Percentiles rank a stretch among this genome's conserved stretches.
phyloP scores from a whole-genome alignment of 2,113 vertebrate species.

The Myiagra hebetior region DNA sequence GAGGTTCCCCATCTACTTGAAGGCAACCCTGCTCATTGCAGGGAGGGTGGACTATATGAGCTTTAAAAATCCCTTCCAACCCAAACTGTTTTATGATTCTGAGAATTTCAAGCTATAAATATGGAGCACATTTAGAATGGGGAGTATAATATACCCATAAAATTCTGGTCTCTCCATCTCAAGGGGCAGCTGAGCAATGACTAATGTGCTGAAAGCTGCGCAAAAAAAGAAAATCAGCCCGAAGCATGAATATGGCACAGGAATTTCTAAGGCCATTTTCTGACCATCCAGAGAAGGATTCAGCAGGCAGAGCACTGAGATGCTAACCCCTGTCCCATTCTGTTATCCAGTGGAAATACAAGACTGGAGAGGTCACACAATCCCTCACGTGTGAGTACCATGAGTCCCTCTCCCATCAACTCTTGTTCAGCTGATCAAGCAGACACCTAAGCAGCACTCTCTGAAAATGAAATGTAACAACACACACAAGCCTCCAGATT shows the following conservation, averaged over 20 bases:
- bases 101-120: neutral
- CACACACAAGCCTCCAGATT: neutral
- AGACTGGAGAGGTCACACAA: neutral
- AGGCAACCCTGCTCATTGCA: neutral
- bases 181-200: neutral
- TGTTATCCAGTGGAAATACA: neutral
- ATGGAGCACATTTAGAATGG: neutral
- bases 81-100: neutral
- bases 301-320: neutral
- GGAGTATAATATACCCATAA: neutral
- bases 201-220: neutral
- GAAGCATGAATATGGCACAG: neutral
- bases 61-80: neutral
- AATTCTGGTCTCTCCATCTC: neutral
- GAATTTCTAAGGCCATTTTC: neutral
- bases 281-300: neutral
- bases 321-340: neutral
- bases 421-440: neutral
- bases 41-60: neutral
- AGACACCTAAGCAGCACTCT: neutral
- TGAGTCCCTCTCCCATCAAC: neutral
- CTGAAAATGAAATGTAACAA: neutral
- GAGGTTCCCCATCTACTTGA: neutral
- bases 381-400: neutral
- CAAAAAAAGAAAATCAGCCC: neutral